Evolutionary conservation across 2,113 vertebrate species (phyloP), one percentile per base, ranked within the genome.

Genomic region (Bubo scandiacus): DNA sequence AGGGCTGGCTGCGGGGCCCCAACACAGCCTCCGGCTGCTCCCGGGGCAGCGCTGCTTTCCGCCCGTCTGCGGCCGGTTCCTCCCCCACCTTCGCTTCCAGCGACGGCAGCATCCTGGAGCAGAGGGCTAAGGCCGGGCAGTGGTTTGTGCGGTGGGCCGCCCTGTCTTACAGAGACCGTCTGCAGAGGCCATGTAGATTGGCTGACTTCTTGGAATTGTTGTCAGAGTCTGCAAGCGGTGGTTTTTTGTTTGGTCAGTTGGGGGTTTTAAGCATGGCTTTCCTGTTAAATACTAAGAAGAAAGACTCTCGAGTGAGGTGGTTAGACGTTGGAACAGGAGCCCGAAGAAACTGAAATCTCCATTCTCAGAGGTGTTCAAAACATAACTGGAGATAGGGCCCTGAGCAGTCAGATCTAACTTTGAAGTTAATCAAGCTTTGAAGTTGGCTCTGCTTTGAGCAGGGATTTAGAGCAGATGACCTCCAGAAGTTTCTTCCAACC

Each of bases 11-110:
- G 58, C 15, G 1, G 3, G 49, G 51, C 42, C 17, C 36, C 52
- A 42, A 5, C 40, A 42, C 40, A 42, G 65, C 22, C 27, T 27
- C 34, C 3, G 42, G 42, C 38, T 4, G 40, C 34, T 18, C 8
- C 18, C 20, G 59, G 54, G 5, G 6, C 67, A 5, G 32, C 12
- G 68, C 36, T 7, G 78, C 8, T 25, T 23, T 15, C 40, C 23
- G 5, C 5, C 0, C 6, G 6, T 4, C 40, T 12, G 3, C 12
- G n/a, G 40, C 10, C 15, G 21, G 32, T 30, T 13, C 20, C 23
- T 15, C 3, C 21, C 36, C 40, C n/a, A 1, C 11, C 30, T 10
- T 34, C 73, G 2, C 45, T 18, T 11, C 32, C 38, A 38, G n/a
- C 40, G 4, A 0, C 23, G 10, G 7, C 63, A 10, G 54, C 65